phyloP scores from a whole-genome alignment of 2,797 vertebrate species.

The Prionace glauca region DNA sequence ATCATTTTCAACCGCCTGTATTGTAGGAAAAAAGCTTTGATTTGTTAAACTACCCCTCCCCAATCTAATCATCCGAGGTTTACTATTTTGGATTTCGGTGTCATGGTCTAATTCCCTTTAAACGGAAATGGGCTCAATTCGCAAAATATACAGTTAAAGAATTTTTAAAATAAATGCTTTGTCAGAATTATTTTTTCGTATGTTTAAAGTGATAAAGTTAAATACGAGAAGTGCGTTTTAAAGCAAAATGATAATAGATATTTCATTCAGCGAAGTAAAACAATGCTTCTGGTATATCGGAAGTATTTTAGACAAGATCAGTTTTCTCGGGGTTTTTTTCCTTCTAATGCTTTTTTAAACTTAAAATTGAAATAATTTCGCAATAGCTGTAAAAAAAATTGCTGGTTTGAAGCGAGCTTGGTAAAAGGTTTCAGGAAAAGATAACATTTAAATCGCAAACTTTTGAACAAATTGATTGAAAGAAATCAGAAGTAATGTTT shows the following conservation, averaged over 20 bases:
- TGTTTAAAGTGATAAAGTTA: neutral
- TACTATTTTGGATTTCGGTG: neutral
- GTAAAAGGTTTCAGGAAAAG: neutral
- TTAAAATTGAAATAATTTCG: neutral
- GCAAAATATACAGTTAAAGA: neutral
- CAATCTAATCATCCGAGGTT: neutral
- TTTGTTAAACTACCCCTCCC: neutral
- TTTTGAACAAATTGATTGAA: neutral
- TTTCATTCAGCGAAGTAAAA: neutral
- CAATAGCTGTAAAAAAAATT: neutral
- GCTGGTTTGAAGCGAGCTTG: neutral
- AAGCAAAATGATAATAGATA: neutral
- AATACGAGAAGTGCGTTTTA: neutral
- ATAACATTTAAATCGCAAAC: neutral
- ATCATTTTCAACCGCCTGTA: neutral
- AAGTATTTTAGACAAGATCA: neutral
- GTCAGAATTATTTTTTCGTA: neutral
- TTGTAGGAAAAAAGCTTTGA: neutral
- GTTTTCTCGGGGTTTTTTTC: neutral
- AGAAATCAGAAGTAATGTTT: neutral
- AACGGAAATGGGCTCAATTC: neutral
- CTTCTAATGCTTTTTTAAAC: too few species aligned
- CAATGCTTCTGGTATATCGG: neutral
- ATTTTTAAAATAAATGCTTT: conserved; percentile 11
- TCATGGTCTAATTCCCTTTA: neutral